Conservation (phyloP, 2,797 vertebrate species). For the Chiroxiphia lanceolata region DNA sequence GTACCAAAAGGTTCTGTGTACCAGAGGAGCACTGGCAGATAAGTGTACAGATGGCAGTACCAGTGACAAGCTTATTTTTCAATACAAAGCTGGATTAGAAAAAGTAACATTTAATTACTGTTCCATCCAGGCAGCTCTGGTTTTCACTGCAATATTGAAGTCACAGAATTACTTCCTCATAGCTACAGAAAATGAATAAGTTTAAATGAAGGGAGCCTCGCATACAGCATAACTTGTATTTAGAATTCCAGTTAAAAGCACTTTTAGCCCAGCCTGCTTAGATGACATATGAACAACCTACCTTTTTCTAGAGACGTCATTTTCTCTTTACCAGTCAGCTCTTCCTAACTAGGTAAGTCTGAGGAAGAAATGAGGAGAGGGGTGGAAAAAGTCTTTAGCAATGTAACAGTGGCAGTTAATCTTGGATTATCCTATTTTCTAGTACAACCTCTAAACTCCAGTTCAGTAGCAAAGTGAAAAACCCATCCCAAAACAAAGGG, state of each 20-base stretch:
- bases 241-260: neutral
- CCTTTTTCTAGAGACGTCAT: conserved; percentile 59
- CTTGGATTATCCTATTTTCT: neutral
- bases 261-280: neutral
- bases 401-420: neutral
- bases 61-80: neutral
- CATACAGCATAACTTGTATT: neutral
- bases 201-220: neutral
- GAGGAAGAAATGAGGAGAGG: neutral
- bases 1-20: neutral
- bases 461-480: neutral
- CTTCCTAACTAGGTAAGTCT: neutral
- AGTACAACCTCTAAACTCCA: neutral
- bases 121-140: neutral
- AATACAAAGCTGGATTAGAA: neutral
- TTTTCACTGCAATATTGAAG: neutral
- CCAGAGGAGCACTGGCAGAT: neutral
- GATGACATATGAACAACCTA: neutral
- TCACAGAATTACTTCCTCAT: neutral
- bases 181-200: neutral
- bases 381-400: neutral
- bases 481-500: accelerated
- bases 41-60: neutral
- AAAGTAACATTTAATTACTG: neutral
- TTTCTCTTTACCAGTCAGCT: conserved; percentile 10